Base-by-base conservation (phyloP, 2,797 vertebrate genomes). In the Semotilus atromaculatus region DNA sequence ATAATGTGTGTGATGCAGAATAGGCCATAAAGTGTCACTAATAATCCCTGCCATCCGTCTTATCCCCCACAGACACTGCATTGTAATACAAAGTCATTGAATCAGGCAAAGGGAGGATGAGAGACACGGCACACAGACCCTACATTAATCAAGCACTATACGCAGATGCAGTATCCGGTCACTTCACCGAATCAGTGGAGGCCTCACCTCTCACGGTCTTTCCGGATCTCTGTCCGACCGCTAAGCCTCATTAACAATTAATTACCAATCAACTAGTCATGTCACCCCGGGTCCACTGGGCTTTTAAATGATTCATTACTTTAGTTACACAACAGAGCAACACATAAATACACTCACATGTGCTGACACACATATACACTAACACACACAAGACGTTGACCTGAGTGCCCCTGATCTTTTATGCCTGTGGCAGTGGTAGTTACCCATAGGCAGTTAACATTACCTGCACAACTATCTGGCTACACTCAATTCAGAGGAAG, bases 241-340 rank as follows among this genome's bases (percentile, higher is more conserved):
- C 93, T 93, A 93, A 94, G 93, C 93, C 91, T 95, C 93, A 95
- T 96, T 94, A 95, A 94, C 89, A 94, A 95, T 96, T 93, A 94
- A 96, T 95, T 93, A 95, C 93, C 92, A 94, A 95, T 95, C 93
- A 94, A 92, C 93, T 93, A 94, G 93, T 94, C 93, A 93, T 93
- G 93, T 94, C 94, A 94, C 91, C 94, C 90, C 89, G 90, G 91
- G 92, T 93, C 91, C 81, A 87, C 82, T 86, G 90, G 89, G 93
- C 91, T 90, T 92, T 91, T 95, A 93, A 95, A 96, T 94, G 93
- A 95, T 95, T 96, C 93, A 96, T 95, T 94, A 93, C 93, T 91
- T 88, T 92, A 88, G 93, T 90, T 92, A 93, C 92, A 93, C 93
- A 94, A 92, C 48, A n/a, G 83, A 70, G 87, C 82, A 80, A 79